Evolutionary conservation across 2,888 invertebrate genomes (phyloP), one percentile per base, ranked within the genome.

Genomic region (Tinea pellionella): DNA sequence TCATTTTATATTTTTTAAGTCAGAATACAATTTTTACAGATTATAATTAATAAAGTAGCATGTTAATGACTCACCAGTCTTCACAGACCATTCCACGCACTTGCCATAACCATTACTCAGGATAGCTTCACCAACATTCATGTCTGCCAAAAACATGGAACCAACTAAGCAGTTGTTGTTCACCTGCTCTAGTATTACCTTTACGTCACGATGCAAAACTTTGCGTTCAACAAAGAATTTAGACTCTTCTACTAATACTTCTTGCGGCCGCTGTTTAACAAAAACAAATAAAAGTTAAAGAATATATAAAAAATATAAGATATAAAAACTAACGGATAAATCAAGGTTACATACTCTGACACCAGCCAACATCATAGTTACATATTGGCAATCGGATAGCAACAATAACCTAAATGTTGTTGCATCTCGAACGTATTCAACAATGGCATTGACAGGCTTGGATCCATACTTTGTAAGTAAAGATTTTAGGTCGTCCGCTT

Each of bases 391-490:
- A 62, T 94, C 95, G 0, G 98, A 98, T 61, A 98, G 80, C 11
- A 99, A 88, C 70, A 98, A 95, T 2, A 96, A 94, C 64, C 98
- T 90, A 12, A 98, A 92, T 0, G 99, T 99, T 32, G 97, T 97
- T 0, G 99, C 99, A 82, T 99, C 99, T 61, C 98, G 91, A 0
- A 99, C 98, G 88, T 98, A 97, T 76, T 99, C 99, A 67, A 99
- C 94, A 61, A 99, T 92, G 55, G 98, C 98, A 78, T 93, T 94
- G 4, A 98, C 88, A 0, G 96, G 96, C 73, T 96, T 94, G 41
- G 93, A 93, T 63, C 93, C 93, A 65, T 92, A 91, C 70, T 95
- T 93, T 69, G 97, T 97, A 2, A 98, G 94, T 66, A 77, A 83
- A 93, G 73, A 69, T 65, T 85, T 85, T 0, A 84, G 77, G 63